A percentile compares a stretch with the other conserved stretches of the same genome.
These are phyloP conservation scores for Desmodus rotundus DNA, from an alignment of 2,113 vertebrate species.

Conservation along the genomic window DNA sequence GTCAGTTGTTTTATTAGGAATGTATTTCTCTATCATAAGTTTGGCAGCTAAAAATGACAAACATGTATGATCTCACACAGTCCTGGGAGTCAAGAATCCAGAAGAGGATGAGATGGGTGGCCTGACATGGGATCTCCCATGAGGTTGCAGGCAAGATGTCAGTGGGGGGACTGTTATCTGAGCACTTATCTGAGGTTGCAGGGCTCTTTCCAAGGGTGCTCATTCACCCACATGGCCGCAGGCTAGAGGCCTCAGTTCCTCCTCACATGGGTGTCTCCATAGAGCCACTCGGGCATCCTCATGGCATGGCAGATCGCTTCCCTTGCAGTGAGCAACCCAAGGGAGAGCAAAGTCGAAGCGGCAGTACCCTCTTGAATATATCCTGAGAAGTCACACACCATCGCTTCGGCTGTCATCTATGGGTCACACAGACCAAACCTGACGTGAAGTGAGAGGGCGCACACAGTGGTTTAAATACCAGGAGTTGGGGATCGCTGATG, in stretches of 20 bases:
- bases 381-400: background rate
- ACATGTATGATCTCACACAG: background rate
- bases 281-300: background rate
- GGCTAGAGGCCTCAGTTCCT: background rate
- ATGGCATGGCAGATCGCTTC: background rate
- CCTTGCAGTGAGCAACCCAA: background rate
- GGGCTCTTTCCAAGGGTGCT: background rate
- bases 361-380: background rate
- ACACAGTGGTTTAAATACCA: background rate
- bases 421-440: background rate
- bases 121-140: background rate
- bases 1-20: background rate
- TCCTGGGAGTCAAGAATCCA: background rate
- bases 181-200: background rate
- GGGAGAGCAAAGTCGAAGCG: background rate
- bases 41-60: background rate
- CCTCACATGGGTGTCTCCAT: background rate
- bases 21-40: background rate
- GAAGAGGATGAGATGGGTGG: background rate
- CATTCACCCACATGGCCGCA: background rate
- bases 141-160: background rate
- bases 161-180: background rate
- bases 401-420: background rate
- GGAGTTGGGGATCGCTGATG: background rate
- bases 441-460: background rate